Percentiles rank a stretch among this genome's conserved stretches.
phyloP scores from a whole-genome alignment of 2,113 vertebrate genomes.

The Setophaga coronata region DNA sequence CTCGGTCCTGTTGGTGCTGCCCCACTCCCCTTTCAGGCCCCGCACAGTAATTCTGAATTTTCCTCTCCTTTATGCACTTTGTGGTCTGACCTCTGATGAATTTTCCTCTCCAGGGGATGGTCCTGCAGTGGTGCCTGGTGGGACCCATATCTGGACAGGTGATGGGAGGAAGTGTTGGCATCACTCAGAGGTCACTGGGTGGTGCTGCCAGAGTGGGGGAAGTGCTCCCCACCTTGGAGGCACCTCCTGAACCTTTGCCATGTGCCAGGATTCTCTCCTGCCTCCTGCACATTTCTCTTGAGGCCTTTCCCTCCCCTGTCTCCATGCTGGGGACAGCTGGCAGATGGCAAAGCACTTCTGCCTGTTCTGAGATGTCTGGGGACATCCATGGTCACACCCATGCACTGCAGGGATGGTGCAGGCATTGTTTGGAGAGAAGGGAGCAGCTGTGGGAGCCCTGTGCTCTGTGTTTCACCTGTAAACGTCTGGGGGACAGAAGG shows the following conservation, averaged over 20 bases:
- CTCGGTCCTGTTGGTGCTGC: neutral
- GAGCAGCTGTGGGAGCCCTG: neutral
- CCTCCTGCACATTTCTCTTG: neutral
- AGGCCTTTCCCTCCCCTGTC: neutral
- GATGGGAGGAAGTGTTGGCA: neutral
- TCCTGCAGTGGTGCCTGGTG: neutral
- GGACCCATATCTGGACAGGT: neutral
- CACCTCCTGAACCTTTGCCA: neutral
- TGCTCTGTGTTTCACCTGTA: neutral
- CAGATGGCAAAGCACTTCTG: neutral
- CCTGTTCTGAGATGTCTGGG: neutral
- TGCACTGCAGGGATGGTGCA: neutral
- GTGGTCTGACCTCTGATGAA: neutral
- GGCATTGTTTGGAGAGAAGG: neutral
- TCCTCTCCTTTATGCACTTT: neutral
- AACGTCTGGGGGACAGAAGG: neutral
- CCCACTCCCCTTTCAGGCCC: neutral
- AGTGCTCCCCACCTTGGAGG: neutral
- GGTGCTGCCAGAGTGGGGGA: neutral
- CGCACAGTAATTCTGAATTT: neutral
- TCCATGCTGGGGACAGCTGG: neutral
- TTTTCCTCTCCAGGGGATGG: neutral
- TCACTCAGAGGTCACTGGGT: neutral
- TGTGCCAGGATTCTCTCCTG: neutral
- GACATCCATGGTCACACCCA: neutral